phyloP scores from a whole-genome alignment of 2,797 vertebrate genomes.

The Protonibea diacanthus region DNA sequence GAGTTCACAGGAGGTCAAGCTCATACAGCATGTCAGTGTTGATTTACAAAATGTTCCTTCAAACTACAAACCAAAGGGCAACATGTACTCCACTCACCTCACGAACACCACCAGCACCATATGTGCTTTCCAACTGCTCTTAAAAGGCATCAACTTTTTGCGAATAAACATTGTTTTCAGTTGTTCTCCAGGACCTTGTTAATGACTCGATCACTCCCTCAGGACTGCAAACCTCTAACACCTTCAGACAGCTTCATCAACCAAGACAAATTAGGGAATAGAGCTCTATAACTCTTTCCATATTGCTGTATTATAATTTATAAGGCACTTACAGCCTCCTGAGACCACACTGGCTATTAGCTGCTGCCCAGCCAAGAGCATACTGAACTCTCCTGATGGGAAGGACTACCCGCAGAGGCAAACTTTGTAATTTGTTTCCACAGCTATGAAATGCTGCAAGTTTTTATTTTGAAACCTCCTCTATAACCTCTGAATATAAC shows the following conservation, averaged over 20 bases:
- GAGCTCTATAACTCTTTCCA: conserved; percentile 47
- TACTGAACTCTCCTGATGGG: conserved; percentile 19
- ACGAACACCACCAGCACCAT: conserved; percentile 22
- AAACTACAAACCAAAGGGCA: conserved; percentile 45
- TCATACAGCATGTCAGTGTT: conserved; percentile 20
- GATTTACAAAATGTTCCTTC: conserved; percentile 45
- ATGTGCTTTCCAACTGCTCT: conserved; percentile 42
- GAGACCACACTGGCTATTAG: conserved; percentile 55
- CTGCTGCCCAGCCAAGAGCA: conserved; percentile 37
- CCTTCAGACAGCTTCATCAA: conserved; percentile 67
- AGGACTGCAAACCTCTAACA: conserved; percentile 59
- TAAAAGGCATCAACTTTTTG: conserved; percentile 19
- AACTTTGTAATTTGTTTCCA: conserved; percentile 40
- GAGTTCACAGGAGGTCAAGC: conserved; percentile 20
- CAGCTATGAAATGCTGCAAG: not conserved
- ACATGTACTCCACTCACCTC: conserved; percentile 20
- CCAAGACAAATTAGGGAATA: conserved; percentile 67
- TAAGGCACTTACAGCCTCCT: conserved; percentile 38
- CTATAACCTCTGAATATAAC: conserved; percentile 14
- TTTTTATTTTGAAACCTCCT: conserved; percentile 13
- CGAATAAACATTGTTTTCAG: conserved; percentile 47
- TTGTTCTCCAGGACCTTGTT: conserved; percentile 60
- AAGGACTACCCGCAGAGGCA: conserved; percentile 25
- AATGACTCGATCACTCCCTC: conserved; percentile 63
- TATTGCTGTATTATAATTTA: conserved; percentile 60